Evolutionary conservation across 1,140 invertebrate genomes (phyloP).

Genomic region (Drosophila neocordata): DNA sequence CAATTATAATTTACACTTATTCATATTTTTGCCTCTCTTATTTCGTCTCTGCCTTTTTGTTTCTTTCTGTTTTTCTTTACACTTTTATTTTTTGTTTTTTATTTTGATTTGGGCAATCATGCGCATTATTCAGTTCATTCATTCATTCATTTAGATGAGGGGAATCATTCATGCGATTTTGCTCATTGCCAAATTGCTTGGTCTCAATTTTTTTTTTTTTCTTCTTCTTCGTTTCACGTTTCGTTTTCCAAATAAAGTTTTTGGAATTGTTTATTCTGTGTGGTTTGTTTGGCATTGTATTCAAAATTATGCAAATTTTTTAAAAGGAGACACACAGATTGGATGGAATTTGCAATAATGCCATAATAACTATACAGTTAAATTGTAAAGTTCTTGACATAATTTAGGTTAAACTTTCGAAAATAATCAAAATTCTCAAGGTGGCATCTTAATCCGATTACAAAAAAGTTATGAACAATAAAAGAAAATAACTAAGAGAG

Average conservation of each 20-base stretch:
- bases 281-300: conserved; percentile 6
- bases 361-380: conserved; percentile 7
- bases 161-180: conserved; percentile 60
- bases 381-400: conserved; percentile 8
- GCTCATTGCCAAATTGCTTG: conserved; percentile 29
- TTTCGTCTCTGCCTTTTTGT: conserved; percentile 10
- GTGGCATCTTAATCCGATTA: not conserved
- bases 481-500: not conserved
- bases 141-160: conserved; percentile 32
- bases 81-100: not conserved
- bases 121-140: conserved; percentile 62
- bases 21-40: conserved; percentile 31
- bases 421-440: conserved; percentile 7
- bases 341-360: conserved; percentile 2
- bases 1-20: conserved; percentile 34
- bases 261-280: conserved; percentile 2
- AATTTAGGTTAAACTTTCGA: conserved; percentile 1
- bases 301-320: conserved; percentile 8
- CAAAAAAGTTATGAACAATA: not conserved
- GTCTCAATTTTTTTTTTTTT: conserved; percentile 16
- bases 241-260: conserved; percentile 10
- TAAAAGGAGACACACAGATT: conserved; percentile 1
- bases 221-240: conserved; percentile 2
- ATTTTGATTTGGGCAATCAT: conserved; percentile 49
- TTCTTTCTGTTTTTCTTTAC: conserved; percentile 20